These are phyloP conservation scores for Epistrophe eligans DNA, from an alignment of 2,888 invertebrate genomes.

Conservation along the genomic window DNA sequence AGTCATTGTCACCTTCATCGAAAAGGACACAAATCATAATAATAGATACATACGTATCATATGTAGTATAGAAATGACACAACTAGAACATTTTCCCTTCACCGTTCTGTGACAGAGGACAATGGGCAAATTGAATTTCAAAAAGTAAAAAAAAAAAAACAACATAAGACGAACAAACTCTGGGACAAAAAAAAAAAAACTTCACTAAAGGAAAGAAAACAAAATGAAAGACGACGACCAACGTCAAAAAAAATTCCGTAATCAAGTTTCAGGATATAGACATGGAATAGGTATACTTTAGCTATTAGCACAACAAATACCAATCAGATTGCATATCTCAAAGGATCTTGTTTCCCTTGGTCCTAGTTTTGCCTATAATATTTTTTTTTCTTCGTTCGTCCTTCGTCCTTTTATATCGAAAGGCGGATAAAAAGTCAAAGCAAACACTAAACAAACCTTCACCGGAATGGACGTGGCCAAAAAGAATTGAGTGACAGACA, in stretches of 20 bases:
- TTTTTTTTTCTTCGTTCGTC: neutral
- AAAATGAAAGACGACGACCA: constrained; percentile 18
- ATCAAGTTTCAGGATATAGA: constrained; percentile 64
- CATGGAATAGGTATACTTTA: constrained; percentile 38
- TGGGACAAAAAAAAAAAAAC: neutral
- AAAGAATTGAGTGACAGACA: constrained; percentile 53
- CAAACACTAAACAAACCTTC: constrained; percentile 51
- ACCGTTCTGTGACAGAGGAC: neutral
- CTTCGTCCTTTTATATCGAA: neutral
- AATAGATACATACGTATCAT: neutral
- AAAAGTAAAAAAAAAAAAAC: constrained; percentile 6
- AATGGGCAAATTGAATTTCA: constrained; percentile 61
- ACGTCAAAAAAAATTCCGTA: constrained; percentile 44
- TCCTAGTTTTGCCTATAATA: constrained; percentile 2
- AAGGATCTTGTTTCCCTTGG: constrained; percentile 60
- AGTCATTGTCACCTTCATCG: constrained; percentile 33
- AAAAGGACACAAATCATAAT: constrained; percentile 31
- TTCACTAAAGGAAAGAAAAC: constrained; percentile 32
- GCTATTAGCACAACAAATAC: constrained; percentile 76
- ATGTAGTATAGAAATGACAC: neutral
- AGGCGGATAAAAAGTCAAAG: constrained; percentile 4
- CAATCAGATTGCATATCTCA: constrained; percentile 73
- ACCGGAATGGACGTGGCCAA: constrained; percentile 48
- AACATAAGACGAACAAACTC: neutral
- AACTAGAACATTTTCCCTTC: constrained; percentile 1